Evolutionary conservation across 2,113 vertebrate species (phyloP).

Genomic region (Muscicapa adusta): DNA sequence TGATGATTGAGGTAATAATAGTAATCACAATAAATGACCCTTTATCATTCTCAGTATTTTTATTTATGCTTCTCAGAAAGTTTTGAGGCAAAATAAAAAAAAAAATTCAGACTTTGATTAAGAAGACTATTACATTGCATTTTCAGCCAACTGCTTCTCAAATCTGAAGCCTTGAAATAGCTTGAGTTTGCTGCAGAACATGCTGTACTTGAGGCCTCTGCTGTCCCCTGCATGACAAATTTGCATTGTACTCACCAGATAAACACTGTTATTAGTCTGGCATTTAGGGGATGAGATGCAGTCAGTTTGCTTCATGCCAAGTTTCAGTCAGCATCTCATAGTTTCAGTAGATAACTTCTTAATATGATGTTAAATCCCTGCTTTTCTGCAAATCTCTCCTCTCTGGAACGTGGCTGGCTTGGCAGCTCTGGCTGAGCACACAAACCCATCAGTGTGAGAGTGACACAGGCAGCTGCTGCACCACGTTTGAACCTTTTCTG

Average conservation of each 20-base stretch:
- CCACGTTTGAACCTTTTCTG: background rate
- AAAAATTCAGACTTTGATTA: constrained; percentile 5
- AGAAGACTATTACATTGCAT: background rate
- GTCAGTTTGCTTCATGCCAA: constrained; percentile 12
- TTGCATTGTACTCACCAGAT: constrained; percentile 36
- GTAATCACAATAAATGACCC: constrained; percentile 13
- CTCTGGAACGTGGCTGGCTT: background rate
- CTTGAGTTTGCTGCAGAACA: background rate
- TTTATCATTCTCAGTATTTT: background rate
- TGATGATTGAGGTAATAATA: background rate
- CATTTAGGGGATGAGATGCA: constrained; percentile 13
- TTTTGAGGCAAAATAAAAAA: background rate
- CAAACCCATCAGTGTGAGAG: accelerated
- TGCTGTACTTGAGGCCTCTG: background rate
- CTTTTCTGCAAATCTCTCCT: constrained; percentile 7
- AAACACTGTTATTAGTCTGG: constrained; percentile 19
- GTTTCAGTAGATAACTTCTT: constrained; percentile 32
- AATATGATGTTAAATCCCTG: constrained; percentile 16
- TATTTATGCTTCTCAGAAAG: constrained; percentile 8
- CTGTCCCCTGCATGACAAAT: background rate
- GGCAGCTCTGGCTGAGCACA: background rate
- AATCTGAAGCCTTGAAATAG: background rate
- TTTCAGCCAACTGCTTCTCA: background rate
- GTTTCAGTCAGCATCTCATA: constrained; percentile 3
- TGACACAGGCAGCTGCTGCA: background rate